phyloP scores from a whole-genome alignment of 30 jellyfish, hydroid and myxozoan genomes.

The Cassiopea xamachana region DNA sequence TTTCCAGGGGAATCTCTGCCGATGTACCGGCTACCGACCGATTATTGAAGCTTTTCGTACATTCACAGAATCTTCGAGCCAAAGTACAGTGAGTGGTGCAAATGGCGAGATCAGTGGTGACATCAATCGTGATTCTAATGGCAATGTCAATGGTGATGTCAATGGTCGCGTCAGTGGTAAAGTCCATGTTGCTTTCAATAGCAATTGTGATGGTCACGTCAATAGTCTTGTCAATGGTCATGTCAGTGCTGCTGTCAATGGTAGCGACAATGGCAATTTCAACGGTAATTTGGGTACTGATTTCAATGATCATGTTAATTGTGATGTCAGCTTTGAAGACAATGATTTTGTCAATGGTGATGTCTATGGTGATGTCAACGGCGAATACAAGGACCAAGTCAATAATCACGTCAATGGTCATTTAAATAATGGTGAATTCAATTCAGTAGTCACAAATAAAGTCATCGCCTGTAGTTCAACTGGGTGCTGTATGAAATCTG shows the following conservation, averaged over 20 bases:
- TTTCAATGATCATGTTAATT: too few relatives aligned
- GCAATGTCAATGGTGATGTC: conserved; percentile 1
- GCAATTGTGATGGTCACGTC: background rate
- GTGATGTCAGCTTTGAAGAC: background rate
- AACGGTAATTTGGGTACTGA: background rate
- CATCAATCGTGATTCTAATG: conserved; percentile 37
- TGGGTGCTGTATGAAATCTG: conserved; percentile 37
- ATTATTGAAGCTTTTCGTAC: conserved; percentile 57
- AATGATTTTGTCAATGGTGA: background rate
- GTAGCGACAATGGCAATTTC: background rate
- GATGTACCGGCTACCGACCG: conserved; percentile 69
- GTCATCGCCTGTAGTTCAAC: background rate
- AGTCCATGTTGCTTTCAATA: background rate
- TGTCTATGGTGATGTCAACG: background rate
- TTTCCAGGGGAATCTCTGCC: conserved; percentile 54
- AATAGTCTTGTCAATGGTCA: background rate
- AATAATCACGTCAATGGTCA: background rate
- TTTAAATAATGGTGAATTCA: conserved; percentile 16
- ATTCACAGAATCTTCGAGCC: conserved; percentile 16
- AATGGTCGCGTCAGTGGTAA: background rate
- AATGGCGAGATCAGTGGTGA: conserved; percentile 23
- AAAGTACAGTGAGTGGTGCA: background rate
- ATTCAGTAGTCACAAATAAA: background rate
- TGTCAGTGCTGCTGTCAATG: background rate
- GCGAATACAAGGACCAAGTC: background rate